Percentiles rank a stretch among this genome's conserved stretches.
These are phyloP conservation scores for Arrhopalites spinosus DNA, from an alignment of 2,888 invertebrate genomes.

Conservation along the genomic window DNA sequence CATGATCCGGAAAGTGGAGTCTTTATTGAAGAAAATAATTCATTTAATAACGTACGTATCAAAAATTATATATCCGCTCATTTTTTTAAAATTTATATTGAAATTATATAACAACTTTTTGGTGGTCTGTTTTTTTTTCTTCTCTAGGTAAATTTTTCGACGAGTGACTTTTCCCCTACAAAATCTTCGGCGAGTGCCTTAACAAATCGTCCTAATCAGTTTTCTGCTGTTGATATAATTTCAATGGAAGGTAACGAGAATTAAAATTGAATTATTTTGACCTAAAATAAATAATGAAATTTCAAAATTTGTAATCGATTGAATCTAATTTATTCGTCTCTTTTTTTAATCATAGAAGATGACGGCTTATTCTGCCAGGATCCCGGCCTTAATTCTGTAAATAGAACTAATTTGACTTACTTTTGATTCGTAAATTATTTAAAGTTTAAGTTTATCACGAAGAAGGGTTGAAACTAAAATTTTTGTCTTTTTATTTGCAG, in stretches of 20 bases:
- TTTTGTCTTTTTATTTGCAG: no score
- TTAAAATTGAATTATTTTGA: no score
- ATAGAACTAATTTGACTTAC: neutral
- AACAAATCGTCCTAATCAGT: slow-evolving; percentile 37
- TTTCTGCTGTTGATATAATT: slow-evolving; percentile 67
- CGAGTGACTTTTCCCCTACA: slow-evolving; percentile 50
- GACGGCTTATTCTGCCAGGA: slow-evolving; percentile 61
- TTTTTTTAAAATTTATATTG: no score
- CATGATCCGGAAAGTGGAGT: slow-evolving; percentile 42
- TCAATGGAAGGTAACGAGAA: no score
- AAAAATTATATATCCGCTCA: neutral
- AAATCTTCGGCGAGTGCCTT: slow-evolving; percentile 44
- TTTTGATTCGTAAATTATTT: no score
- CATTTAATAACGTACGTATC: slow-evolving; percentile 41
- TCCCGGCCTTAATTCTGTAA: slow-evolving; percentile 34
- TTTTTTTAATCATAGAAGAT: no score
- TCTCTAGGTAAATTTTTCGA: slow-evolving; percentile 48
- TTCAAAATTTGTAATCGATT: no score
- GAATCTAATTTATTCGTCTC: no score
- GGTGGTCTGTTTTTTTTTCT: slow-evolving; percentile 17
- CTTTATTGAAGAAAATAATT: slow-evolving; percentile 40
- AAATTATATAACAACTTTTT: neutral
- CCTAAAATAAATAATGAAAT: no score
- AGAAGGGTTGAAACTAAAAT: no score
- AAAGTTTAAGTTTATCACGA: no score